These are phyloP conservation scores for Drosophila takahashii DNA, from an alignment of 1,140 invertebrate species.

Conservation along the genomic window DNA sequence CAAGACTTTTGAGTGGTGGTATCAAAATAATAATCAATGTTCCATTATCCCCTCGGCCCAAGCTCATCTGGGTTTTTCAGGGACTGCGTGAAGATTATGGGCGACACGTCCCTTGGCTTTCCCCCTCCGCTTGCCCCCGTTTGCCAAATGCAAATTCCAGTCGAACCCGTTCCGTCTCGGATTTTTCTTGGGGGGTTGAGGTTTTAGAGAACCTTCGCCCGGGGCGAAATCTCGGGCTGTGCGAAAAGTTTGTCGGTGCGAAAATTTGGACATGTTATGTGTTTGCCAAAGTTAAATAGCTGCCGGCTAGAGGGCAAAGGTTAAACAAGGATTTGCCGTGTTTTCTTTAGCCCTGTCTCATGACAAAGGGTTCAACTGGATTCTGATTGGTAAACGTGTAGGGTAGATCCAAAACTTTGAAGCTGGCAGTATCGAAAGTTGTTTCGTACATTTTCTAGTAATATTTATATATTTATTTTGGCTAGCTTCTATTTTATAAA, in stretches of 20 bases:
- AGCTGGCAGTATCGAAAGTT: not conserved
- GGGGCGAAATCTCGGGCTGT: slow-evolving; percentile 38
- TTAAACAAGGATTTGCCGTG: slow-evolving; percentile 81
- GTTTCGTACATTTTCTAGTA: too few species aligned
- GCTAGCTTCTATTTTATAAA: too few species aligned
- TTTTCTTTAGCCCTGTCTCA: slow-evolving; percentile 50
- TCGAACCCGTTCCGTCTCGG: slow-evolving; percentile 58
- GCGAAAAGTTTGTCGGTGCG: slow-evolving; percentile 75
- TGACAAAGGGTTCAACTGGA: slow-evolving; percentile 1
- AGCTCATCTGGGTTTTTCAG: slow-evolving; percentile 17
- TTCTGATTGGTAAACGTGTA: slow-evolving; percentile 25
- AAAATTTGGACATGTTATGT: slow-evolving; percentile 82
- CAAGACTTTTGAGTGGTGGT: slow-evolving; percentile 80
- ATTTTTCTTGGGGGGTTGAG: slow-evolving; percentile 2
- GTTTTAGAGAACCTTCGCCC: slow-evolving; percentile 20
- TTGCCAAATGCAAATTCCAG: slow-evolving; percentile 61
- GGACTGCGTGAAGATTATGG: slow-evolving; percentile 77
- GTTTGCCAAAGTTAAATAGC: slow-evolving; percentile 82
- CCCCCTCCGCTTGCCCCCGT: not conserved
- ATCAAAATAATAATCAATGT: slow-evolving; percentile 83
- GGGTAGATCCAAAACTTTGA: not conserved
- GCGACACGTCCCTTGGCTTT: slow-evolving; percentile 60
- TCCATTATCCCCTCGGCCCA: slow-evolving; percentile 71
- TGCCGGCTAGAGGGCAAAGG: slow-evolving; percentile 74
- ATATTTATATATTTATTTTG: too few species aligned